These are phyloP conservation scores for Drosophila ironensis DNA, from an alignment of 1,140 invertebrate genomes.

Conservation along the genomic window DNA sequence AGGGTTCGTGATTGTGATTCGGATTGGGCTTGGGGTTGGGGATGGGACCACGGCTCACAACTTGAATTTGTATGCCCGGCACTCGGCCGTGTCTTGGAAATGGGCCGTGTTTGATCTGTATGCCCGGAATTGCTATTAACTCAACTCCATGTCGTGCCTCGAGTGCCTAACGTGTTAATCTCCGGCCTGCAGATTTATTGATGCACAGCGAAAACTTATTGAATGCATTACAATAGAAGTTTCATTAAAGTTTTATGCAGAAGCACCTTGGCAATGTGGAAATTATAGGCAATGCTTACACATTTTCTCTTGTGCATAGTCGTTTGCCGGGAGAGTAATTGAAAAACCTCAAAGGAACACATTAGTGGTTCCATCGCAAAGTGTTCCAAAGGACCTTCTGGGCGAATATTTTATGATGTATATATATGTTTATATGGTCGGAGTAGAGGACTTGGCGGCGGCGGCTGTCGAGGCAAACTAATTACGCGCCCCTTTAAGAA, in stretches of 20 bases:
- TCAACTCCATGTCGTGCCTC: constrained; percentile 42
- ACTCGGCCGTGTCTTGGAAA: constrained; percentile 37
- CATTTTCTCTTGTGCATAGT: not conserved
- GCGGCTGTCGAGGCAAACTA: constrained; percentile 56
- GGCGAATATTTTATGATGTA: constrained; percentile 30
- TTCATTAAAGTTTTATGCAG: too few relatives aligned
- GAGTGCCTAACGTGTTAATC: constrained; percentile 24
- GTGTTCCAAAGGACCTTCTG: constrained; percentile 16
- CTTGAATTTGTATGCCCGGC: constrained; percentile 27
- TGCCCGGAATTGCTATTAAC: constrained; percentile 37
- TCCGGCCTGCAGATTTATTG: not conserved
- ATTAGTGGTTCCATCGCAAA: constrained; percentile 53
- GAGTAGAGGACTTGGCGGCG: constrained; percentile 10
- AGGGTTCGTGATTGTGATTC: too few relatives aligned
- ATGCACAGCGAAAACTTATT: not conserved
- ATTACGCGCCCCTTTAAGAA: constrained; percentile 75
- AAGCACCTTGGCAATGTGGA: too few relatives aligned
- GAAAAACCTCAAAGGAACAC: constrained; percentile 58
- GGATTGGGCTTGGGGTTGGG: too few relatives aligned
- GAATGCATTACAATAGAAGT: too few relatives aligned
- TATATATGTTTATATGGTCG: constrained; percentile 10
- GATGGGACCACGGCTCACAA: too few relatives aligned
- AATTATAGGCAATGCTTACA: too few relatives aligned
- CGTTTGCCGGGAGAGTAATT: constrained; percentile 44
- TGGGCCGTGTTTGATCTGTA: constrained; percentile 17